phyloP scores from a whole-genome alignment of 2,797 vertebrate species.

The Clangula hyemalis region DNA sequence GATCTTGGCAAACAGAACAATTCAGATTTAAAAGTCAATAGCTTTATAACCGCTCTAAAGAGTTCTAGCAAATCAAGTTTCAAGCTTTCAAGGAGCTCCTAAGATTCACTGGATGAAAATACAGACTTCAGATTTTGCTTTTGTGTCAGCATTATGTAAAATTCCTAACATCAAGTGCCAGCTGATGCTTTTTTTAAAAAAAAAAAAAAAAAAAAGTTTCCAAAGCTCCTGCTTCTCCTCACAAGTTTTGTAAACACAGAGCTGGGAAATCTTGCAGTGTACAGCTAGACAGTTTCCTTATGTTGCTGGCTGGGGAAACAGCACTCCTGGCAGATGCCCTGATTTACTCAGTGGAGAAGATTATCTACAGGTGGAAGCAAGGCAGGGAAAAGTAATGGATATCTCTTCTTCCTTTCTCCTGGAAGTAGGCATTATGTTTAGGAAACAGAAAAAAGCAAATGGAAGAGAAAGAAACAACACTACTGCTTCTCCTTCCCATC shows the following conservation, averaged over 20 bases:
- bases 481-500: background rate
- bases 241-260: slow-evolving; percentile 10
- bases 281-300: slow-evolving; percentile 13
- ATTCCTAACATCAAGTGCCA: background rate
- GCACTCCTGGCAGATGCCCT: background rate
- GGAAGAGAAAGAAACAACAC: background rate
- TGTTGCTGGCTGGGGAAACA: background rate
- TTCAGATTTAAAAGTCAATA: background rate
- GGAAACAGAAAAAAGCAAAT: background rate
- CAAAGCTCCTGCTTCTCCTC: slow-evolving; percentile 31
- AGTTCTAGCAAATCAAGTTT: background rate
- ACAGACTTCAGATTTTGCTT: background rate
- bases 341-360: background rate
- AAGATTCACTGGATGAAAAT: background rate
- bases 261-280: background rate
- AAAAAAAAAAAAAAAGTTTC: background rate
- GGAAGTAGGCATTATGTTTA: background rate
- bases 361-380: background rate
- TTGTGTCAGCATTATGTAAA: slow-evolving; percentile 1
- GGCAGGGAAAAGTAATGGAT: background rate
- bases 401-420: background rate
- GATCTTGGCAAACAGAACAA: background rate
- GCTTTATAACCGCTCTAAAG: background rate
- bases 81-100: slow-evolving; percentile 8
- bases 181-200: background rate